Conservation (phyloP, 64 coral and sea anemone genomes). For the Montipora cactus region DNA sequence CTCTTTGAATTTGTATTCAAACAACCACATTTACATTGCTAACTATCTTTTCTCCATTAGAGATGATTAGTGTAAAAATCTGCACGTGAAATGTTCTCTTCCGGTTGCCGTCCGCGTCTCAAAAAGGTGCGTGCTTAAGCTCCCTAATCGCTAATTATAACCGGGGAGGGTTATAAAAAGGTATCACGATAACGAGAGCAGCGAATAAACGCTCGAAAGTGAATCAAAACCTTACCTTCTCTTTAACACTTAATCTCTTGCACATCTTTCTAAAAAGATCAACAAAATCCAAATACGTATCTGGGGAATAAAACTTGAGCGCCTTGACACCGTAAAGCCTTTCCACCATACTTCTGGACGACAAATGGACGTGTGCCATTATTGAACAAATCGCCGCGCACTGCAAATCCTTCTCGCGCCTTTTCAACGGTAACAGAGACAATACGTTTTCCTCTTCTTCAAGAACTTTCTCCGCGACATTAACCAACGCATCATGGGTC, state of each 20-base stretch:
- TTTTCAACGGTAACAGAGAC: constrained; percentile 46
- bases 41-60: too few species aligned
- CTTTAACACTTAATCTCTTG: constrained; percentile 71
- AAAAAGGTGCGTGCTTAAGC: too few species aligned
- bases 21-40: too few species aligned
- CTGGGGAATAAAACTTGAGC: constrained; percentile 80
- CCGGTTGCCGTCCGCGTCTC: too few species aligned
- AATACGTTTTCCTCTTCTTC: constrained; percentile 62
- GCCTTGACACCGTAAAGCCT: constrained; percentile 70
- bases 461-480: constrained; percentile 76
- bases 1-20: too few species aligned
- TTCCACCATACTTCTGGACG: constrained; percentile 71
- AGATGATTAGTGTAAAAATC: too few species aligned
- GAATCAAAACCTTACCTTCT: constrained; percentile 54
- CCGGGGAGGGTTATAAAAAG: neutral
- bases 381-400: constrained; percentile 79
- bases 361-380: constrained; percentile 94
- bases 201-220: too few species aligned
- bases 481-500: constrained; percentile 77
- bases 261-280: constrained; percentile 89
- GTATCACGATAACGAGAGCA: too few species aligned
- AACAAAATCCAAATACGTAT: constrained; percentile 87
- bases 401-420: constrained; percentile 48
- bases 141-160: neutral
- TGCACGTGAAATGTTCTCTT: too few species aligned